These are phyloP conservation scores for Knipowitschia caucasica DNA, from an alignment of 2,797 vertebrate species.

Conservation along the genomic window DNA sequence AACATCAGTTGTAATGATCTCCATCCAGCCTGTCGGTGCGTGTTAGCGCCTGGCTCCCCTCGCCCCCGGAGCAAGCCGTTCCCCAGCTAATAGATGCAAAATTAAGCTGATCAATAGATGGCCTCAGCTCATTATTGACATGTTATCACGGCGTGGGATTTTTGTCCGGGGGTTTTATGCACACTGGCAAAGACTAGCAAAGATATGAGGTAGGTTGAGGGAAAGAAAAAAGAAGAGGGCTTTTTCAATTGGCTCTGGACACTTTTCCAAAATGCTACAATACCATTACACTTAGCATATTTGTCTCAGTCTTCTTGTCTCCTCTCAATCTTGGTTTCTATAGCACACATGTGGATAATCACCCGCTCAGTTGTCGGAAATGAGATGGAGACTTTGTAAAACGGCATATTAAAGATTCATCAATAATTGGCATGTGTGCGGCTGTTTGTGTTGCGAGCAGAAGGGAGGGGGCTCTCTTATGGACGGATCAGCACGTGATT, in stretches of 20 bases:
- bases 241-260: constrained; percentile 40
- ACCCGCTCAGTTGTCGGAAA: constrained; percentile 58
- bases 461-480: constrained; percentile 44
- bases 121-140: constrained; percentile 78
- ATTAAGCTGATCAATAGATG: constrained; percentile 80
- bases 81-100: constrained; percentile 80
- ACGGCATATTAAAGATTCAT: constrained; percentile 76
- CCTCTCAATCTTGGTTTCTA: constrained; percentile 16
- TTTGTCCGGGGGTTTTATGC: constrained; percentile 58
- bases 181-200: constrained; percentile 26
- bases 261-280: constrained; percentile 37
- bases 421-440: constrained; percentile 75
- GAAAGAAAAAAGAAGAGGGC: constrained; percentile 7
- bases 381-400: constrained; percentile 70
- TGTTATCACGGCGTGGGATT: constrained; percentile 75
- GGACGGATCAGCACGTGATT: constrained; percentile 65
- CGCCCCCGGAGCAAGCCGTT: constrained; percentile 72
- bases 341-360: constrained; percentile 40
- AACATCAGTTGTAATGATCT: constrained; percentile 79
- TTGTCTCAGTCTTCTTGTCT: constrained; percentile 15
- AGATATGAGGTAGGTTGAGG: constrained; percentile 35
- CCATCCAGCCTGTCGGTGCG: constrained; percentile 75
- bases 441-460: constrained; percentile 61
- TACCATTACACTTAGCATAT: constrained; percentile 40
- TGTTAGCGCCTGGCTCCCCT: constrained; percentile 72